Evolutionary conservation across 2,888 invertebrate species (phyloP).

Genomic region (Conomelus anceps): DNA sequence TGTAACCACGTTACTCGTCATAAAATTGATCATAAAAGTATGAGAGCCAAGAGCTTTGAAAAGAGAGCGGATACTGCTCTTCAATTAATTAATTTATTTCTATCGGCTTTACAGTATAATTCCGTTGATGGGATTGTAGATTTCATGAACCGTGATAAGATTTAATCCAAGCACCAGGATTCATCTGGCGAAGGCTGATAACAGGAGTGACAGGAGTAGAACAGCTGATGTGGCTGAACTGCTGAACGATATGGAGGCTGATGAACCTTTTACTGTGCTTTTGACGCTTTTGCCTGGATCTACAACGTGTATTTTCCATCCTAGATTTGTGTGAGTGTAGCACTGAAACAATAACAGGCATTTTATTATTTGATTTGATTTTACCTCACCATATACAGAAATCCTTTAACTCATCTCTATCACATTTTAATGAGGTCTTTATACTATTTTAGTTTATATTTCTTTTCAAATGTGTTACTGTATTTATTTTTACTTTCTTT

Average conservation of each 20-base stretch:
- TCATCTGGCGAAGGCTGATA: background rate
- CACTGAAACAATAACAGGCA: conserved; percentile 55
- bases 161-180: background rate
- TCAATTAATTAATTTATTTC: background rate
- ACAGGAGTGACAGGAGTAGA: background rate
- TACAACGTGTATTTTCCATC: conserved; percentile 87
- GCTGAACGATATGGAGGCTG: background rate
- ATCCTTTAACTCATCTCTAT: too few species aligned
- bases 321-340: conserved; percentile 83
- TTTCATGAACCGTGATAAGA: background rate
- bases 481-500: too few species aligned
- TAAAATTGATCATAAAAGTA: background rate
- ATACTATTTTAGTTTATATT: too few species aligned
- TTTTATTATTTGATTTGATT: background rate
- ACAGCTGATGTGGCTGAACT: background rate
- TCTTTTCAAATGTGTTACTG: too few species aligned
- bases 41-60: background rate
- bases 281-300: conserved; percentile 51
- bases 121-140: background rate
- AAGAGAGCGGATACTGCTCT: too few species aligned
- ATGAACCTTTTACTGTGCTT: conserved; percentile 11
- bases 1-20: background rate
- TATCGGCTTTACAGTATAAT: background rate
- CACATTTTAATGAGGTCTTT: too few species aligned
- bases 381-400: too few species aligned